These are phyloP conservation scores for Loriculus beryllinus DNA, from an alignment of 2,797 vertebrate genomes.

Conservation along the genomic window DNA sequence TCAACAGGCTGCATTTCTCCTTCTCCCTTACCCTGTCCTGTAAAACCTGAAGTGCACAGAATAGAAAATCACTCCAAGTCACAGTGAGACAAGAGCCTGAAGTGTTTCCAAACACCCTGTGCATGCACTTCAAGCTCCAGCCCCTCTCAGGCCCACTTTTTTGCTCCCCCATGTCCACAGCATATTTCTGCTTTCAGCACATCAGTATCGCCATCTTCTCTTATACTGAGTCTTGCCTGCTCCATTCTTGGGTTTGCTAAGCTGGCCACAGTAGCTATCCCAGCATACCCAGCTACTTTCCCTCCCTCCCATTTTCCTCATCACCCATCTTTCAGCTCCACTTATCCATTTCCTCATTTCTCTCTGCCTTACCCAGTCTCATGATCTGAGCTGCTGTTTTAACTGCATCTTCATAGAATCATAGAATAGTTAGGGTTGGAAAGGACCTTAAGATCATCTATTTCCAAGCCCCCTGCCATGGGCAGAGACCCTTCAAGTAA, in stretches of 20 bases:
- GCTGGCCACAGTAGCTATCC: not conserved
- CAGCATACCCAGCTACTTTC: not conserved
- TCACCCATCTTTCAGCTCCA: not conserved
- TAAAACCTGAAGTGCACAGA: not conserved
- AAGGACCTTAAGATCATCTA: too few species aligned
- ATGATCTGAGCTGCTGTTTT: accelerated
- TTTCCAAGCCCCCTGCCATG: too few species aligned
- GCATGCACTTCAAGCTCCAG: not conserved
- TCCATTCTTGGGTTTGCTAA: not conserved
- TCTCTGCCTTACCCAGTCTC: not conserved
- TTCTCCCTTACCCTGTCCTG: not conserved
- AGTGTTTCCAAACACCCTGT: not conserved
- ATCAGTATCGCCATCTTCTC: not conserved
- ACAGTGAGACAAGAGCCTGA: not conserved
- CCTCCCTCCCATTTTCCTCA: not conserved
- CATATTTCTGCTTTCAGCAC: not conserved
- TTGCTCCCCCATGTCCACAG: not conserved
- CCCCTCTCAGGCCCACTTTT: not conserved
- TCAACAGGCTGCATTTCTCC: not conserved
- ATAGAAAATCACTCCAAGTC: not conserved
- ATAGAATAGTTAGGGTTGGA: too few species aligned
- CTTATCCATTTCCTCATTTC: not conserved
- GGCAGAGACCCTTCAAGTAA: not conserved
- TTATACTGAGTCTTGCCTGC: not conserved
- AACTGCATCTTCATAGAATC: not conserved